phyloP scores from a whole-genome alignment of 2,888 invertebrate species.

The Drosophila gaucha region DNA sequence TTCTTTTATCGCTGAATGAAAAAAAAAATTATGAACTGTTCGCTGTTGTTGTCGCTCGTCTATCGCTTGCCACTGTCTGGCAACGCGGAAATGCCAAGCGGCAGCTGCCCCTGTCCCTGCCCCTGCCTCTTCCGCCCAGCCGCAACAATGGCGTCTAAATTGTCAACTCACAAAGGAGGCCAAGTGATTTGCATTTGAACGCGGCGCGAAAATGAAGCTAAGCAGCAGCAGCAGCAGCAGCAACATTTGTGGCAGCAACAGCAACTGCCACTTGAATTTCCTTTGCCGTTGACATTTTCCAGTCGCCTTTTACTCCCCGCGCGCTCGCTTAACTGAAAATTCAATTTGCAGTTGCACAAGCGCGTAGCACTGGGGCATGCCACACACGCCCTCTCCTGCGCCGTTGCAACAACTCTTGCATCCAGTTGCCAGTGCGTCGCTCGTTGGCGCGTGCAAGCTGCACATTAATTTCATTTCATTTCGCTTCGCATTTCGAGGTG shows the following conservation, averaged over 20 bases:
- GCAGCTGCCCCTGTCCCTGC: conserved; percentile 34
- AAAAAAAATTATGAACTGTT: conserved; percentile 51
- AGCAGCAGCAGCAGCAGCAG: conserved; percentile 35
- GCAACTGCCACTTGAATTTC: conserved; percentile 59
- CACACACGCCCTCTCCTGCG: conserved; percentile 2
- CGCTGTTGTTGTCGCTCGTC: conserved; percentile 48
- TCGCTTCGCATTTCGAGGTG: conserved; percentile 73
- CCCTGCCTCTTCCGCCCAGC: conserved; percentile 15
- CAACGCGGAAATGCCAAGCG: conserved; percentile 78
- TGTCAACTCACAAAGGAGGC: conserved; percentile 80
- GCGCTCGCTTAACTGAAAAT: conserved; percentile 37
- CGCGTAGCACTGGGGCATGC: conserved; percentile 69
- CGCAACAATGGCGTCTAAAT: conserved; percentile 75
- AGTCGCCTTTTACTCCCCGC: conserved; percentile 21
- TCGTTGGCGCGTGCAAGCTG: conserved; percentile 78
- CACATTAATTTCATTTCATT: conserved; percentile 80
- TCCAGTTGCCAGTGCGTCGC: conserved; percentile 37
- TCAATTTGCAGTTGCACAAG: conserved; percentile 79
- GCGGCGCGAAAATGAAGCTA: conserved; percentile 75
- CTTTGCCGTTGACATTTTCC: conserved; percentile 75
- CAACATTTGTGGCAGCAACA: conserved; percentile 15
- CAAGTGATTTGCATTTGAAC: conserved; percentile 80
- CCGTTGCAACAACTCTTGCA: conserved; percentile 11
- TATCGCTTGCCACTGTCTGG: conserved; percentile 72
- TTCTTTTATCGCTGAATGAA: conserved; percentile 42